Base-by-base conservation (phyloP, 2,888 invertebrate genomes). In the Troides helena region DNA sequence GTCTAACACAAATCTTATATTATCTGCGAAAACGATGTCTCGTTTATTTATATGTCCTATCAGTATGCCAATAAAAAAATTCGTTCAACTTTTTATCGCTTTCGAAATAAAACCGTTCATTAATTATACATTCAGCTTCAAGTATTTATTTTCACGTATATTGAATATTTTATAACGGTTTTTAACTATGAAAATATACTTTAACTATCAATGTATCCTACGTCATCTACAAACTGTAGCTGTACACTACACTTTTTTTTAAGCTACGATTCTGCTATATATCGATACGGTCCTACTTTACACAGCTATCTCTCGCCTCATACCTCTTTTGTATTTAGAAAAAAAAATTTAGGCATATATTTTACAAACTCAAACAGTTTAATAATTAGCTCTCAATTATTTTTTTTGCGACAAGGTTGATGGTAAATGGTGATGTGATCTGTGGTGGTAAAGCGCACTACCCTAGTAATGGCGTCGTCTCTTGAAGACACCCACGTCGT, bases 51-150 rank as follows among this genome's bases (percentile, higher is more conserved):
- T 43, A 61, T 61, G 25, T 53, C 57, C 39, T 61, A 61, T 25
- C 23, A 62, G 62, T 10, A 43, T 68, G 62, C 30, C 68, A 58
- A 25, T 43, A 67, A 63, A 8, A 50, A 21, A 50, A 58, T 62
- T 50, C 62, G 12, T 62, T 58, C 30, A 39, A 65, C 50, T 53
- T 65, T 67, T 60, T 61, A 65, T 65, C 56, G 21, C 64, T 63
- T 69, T 65, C 65, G 17, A 69, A 58, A 67, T 46, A 39, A 65
- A 60, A n/a, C 43, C 18, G 21, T 50, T 36, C 21, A 65, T 69
- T 68, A 64, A 59, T 69, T 69, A 69, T 69, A 10, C 56, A 61
- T 65, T 36, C 53, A 36, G 18, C 3, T n/a, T 56, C 21, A 58
- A 58, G 12, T n/a, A 23, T 23, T 14, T 53, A 53, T 6, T 53